Evolutionary conservation across 1,140 invertebrate species (phyloP).

Genomic region (Pseudomyrmex gracilis): DNA sequence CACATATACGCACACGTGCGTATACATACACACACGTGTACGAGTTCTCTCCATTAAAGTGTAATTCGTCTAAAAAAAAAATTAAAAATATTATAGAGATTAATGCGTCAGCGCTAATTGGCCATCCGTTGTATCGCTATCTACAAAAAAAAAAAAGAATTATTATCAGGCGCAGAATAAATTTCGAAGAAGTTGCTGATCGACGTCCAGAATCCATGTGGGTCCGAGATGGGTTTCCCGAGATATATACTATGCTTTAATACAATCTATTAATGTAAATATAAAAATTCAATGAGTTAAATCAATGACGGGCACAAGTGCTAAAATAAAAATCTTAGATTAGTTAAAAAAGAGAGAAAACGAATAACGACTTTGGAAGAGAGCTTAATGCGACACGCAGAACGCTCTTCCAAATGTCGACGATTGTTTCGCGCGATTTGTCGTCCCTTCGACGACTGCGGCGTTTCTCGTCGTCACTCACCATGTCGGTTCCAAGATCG

Average conservation of each 20-base stretch:
- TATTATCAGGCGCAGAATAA: neutral
- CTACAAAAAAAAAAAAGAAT: slow-evolving; percentile 30
- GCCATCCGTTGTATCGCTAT: neutral
- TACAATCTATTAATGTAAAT: slow-evolving; percentile 37
- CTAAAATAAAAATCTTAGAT: slow-evolving; percentile 48
- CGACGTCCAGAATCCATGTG: neutral
- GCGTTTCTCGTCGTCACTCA: slow-evolving; percentile 86
- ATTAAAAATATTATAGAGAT: slow-evolving; percentile 34
- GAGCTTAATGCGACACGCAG: neutral
- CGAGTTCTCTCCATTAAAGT: slow-evolving; percentile 7
- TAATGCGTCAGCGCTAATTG: slow-evolving; percentile 13
- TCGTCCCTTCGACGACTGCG: neutral
- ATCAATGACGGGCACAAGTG: neutral
- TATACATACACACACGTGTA: too few relatives aligned
- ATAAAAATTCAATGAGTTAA: slow-evolving; percentile 1
- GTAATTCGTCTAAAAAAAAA: slow-evolving; percentile 41
- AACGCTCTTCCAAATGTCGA: slow-evolving; percentile 17
- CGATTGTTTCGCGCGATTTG: neutral
- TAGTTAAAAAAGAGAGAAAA: slow-evolving; percentile 17
- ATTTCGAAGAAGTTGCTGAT: slow-evolving; percentile 24
- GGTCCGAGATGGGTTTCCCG: too few relatives aligned
- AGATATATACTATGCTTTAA: neutral
- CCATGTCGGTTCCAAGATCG: slow-evolving; percentile 99
- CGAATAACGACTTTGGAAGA: slow-evolving; percentile 29
- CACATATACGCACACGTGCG: too few relatives aligned